A percentile compares a stretch with the other conserved stretches of the same genome.
phyloP scores from a whole-genome alignment of 2,113 vertebrate genomes.

The Halichoeres trimaculatus region DNA sequence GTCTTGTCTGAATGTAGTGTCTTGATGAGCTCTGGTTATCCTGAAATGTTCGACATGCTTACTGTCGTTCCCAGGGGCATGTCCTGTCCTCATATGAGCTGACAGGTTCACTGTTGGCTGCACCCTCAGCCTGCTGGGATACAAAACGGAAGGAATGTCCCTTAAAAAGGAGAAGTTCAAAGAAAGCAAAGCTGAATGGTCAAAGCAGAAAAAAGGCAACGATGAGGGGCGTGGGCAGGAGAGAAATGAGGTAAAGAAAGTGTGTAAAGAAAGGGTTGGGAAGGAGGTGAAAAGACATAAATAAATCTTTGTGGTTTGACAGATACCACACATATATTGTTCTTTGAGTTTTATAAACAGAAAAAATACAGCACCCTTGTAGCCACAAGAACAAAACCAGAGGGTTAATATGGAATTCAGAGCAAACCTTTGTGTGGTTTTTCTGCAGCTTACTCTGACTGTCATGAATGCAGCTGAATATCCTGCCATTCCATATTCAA shows the following conservation, averaged over 20 bases:
- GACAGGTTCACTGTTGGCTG: too few species aligned
- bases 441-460: too few species aligned
- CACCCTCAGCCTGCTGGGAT: background rate
- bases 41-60: too few species aligned
- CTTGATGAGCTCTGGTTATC: too few species aligned
- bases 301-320: background rate
- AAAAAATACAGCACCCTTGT: background rate
- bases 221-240: background rate
- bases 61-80: too few species aligned
- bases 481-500: too few species aligned
- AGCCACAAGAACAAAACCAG: background rate
- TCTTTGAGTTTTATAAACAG: background rate
- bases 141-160: background rate
- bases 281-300: background rate
- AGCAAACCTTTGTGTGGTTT: background rate
- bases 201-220: background rate
- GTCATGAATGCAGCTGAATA: too few species aligned
- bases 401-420: background rate
- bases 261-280: background rate
- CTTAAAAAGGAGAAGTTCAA: background rate
- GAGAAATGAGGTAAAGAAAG: conserved; percentile 1
- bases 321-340: background rate
- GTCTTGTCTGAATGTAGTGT: too few species aligned
- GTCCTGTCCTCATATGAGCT: too few species aligned
- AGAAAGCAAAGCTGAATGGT: background rate